Percentiles rank a stretch among this genome's conserved stretches.
Conservation (phyloP, 1,140 invertebrate species). For the Akabosia matsudoensis region DNA sequence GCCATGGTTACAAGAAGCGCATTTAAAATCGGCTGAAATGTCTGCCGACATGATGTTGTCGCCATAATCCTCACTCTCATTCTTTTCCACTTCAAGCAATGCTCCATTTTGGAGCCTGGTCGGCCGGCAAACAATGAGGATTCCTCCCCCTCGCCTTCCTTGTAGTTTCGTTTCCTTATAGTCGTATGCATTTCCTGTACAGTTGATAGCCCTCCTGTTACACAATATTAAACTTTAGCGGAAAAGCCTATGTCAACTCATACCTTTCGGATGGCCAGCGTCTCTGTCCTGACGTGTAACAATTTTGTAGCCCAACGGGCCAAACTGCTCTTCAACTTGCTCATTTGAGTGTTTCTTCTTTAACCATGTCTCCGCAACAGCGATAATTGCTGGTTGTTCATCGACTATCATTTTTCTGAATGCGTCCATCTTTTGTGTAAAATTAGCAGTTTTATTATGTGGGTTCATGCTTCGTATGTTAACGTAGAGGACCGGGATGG, state of each 20-base stretch:
- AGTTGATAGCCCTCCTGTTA: too few species aligned
- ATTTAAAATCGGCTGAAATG: neutral
- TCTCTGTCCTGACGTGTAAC: neutral
- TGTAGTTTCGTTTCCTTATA: too few species aligned
- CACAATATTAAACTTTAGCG: neutral
- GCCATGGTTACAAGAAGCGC: too few species aligned
- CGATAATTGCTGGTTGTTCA: neutral
- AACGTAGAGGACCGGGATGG: neutral
- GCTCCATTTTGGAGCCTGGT: neutral
- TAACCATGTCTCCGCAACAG: neutral
- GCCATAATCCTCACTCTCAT: neutral
- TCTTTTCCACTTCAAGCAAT: neutral
- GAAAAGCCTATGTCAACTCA: neutral
- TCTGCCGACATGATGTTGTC: neutral
- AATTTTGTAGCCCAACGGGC: neutral
- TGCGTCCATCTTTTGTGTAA: neutral
- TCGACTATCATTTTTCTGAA: neutral
- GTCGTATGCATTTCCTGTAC: too few species aligned
- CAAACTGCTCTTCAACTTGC: neutral
- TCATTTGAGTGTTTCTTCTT: neutral
- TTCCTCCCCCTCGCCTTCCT: neutral
- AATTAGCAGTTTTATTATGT: neutral
- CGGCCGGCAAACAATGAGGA: neutral
- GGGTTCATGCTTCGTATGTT: neutral
- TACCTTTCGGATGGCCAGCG: neutral